Conservation (phyloP, 2,888 invertebrate genomes). For the Hyposoter dolosus region DNA sequence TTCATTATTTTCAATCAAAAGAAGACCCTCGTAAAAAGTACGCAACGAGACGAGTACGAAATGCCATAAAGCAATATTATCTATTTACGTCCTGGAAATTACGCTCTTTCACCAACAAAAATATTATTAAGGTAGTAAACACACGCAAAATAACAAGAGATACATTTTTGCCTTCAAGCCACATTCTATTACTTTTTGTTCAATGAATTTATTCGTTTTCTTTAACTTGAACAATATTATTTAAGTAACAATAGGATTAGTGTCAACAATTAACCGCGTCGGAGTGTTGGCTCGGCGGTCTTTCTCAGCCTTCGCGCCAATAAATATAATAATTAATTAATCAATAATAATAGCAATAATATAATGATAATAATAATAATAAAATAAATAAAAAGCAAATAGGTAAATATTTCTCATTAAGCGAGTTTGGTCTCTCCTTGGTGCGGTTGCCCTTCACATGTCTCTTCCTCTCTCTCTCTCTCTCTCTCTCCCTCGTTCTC, state of each 20-base stretch:
- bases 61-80: neutral
- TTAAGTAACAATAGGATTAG: conserved; percentile 75
- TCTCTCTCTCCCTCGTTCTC: conserved; percentile 17
- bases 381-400: conserved; percentile 80
- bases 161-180: conserved; percentile 37
- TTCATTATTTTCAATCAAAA: neutral
- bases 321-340: conserved; percentile 77
- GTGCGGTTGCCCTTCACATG: conserved; percentile 80
- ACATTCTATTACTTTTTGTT: conserved; percentile 62
- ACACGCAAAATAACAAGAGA: conserved; percentile 47
- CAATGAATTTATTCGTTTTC: conserved; percentile 68
- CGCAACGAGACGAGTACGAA: neutral
- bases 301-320: conserved; percentile 77
- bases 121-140: conserved; percentile 57
- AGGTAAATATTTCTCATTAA: conserved; percentile 77
- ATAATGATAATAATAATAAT: conserved; percentile 72
- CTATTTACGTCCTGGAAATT: neutral
- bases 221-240: conserved; percentile 73
- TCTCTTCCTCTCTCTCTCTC: conserved; percentile 70
- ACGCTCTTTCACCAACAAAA: conserved; percentile 6
- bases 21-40: neutral
- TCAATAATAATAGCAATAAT: conserved; percentile 74
- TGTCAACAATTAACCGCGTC: conserved; percentile 72
- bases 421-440: conserved; percentile 83
- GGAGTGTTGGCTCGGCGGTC: conserved; percentile 73